Evolutionary conservation across 1,140 invertebrate species (phyloP).

Genomic region (Phymorhynchus buccinoides): DNA sequence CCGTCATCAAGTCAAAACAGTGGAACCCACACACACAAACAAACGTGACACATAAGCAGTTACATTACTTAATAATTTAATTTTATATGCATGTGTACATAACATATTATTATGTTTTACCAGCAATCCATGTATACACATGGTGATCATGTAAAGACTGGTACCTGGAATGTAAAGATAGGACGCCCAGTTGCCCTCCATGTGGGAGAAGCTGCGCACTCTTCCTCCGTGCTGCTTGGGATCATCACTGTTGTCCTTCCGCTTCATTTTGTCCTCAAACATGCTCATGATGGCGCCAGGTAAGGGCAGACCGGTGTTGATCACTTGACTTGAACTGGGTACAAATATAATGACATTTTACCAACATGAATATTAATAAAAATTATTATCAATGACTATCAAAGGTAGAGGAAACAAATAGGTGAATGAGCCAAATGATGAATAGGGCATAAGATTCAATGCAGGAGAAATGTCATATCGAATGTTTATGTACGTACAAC

Average conservation of each 20-base stretch:
- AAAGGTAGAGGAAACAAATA: no score
- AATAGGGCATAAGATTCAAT: no score
- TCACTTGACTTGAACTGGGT: no score
- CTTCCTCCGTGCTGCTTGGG: conserved; percentile 56
- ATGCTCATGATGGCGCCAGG: conserved; percentile 55
- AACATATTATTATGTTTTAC: neutral
- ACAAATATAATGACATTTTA: no score
- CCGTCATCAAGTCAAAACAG: neutral
- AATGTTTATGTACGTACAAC: no score
- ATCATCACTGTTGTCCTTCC: conserved; percentile 46
- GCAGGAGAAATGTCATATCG: no score
- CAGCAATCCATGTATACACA: neutral
- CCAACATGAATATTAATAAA: no score
- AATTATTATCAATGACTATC: no score
- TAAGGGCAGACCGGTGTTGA: conserved; percentile 46
- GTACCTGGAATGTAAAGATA: conserved; percentile 59
- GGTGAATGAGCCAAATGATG: no score
- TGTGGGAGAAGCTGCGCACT: conserved; percentile 60
- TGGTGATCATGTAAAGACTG: neutral
- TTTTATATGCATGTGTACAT: neutral
- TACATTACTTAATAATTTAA: neutral
- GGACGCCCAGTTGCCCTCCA: conserved; percentile 67
- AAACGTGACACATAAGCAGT: neutral
- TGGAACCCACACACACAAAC: neutral
- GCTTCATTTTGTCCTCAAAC: conserved; percentile 42